Conservation (phyloP, 2,797 vertebrate species). For the Microcaecilia unicolor region DNA sequence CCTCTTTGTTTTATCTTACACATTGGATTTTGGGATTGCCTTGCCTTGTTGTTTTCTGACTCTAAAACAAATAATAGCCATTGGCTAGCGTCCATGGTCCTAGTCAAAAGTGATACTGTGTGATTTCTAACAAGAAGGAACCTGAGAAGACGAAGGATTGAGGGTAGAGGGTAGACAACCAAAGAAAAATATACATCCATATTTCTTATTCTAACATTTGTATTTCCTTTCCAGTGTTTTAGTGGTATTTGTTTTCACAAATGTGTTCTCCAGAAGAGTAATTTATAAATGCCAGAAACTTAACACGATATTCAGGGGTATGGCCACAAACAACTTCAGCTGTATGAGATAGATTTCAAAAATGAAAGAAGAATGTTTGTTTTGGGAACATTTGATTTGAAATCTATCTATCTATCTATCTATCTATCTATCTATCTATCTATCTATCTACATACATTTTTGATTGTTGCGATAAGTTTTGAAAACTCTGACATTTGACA, state of each 20-base stretch:
- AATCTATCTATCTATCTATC: conserved; percentile 55
- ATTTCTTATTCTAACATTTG: conserved; percentile 20
- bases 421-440: conserved; percentile 58
- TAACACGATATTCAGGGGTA: conserved; percentile 17
- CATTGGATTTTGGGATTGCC: too few relatives aligned
- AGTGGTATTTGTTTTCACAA: conserved; percentile 21
- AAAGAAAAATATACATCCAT: conserved; percentile 16
- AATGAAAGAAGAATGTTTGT: conserved; percentile 43
- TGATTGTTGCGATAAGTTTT: conserved; percentile 43
- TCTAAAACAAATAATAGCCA: conserved; percentile 20
- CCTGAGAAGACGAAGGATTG: conserved; percentile 4
- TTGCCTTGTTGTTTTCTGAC: too few relatives aligned
- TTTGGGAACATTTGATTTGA: conserved; percentile 47
- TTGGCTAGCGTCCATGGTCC: not conserved
- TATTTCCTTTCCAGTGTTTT: conserved; percentile 24
- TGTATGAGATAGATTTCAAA: conserved; percentile 21
- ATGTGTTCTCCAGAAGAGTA: conserved; percentile 16
- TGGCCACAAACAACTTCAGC: conserved; percentile 12
- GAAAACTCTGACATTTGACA: conserved; percentile 55
- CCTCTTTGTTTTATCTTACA: too few relatives aligned
- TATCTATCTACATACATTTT: conserved; percentile 50
- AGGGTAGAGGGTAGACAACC: conserved; percentile 17
- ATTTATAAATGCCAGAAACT: conserved; percentile 40
- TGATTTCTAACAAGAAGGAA: conserved; percentile 21
- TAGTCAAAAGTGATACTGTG: not conserved